These are phyloP conservation scores for Nanorana parkeri DNA, from an alignment of 2,113 vertebrate species.

Conservation along the genomic window DNA sequence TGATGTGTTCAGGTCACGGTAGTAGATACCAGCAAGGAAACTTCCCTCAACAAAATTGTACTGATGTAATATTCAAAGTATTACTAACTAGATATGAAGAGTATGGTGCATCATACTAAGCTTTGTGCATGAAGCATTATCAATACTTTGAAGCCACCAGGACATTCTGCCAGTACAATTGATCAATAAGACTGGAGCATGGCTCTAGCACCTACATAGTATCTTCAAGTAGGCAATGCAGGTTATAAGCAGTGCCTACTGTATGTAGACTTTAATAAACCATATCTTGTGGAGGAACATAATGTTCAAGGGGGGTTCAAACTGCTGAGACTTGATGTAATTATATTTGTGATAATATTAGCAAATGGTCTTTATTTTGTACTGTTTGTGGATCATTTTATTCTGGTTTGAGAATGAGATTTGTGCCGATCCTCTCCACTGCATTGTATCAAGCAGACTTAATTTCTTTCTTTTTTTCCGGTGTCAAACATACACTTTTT, in stretches of 20 bases:
- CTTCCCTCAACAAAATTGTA: neutral
- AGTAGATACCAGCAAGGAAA: too few relatives aligned
- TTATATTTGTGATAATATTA: conserved; percentile 59
- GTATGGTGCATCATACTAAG: neutral
- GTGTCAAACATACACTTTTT: conserved; percentile 60
- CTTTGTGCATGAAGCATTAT: conserved; percentile 7
- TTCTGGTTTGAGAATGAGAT: conserved; percentile 70
- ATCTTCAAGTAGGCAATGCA: conserved; percentile 14
- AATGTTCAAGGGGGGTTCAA: conserved; percentile 23
- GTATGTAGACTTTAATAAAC: neutral
- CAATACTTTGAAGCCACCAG: neutral
- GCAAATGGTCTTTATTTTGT: conserved; percentile 64
- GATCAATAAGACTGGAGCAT: neutral
- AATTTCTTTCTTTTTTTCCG: conserved; percentile 52
- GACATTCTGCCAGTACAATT: neutral
- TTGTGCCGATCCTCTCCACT: conserved; percentile 66
- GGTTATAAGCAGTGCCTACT: neutral
- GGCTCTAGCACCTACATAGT: neutral
- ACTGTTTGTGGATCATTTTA: conserved; percentile 69
- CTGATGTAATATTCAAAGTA: neutral
- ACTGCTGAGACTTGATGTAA: conserved; percentile 49
- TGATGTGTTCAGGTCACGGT: too few relatives aligned
- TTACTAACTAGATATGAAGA: neutral
- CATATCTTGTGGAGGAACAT: conserved; percentile 1
- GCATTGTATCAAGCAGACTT: conserved; percentile 52